A percentile compares a stretch with the other conserved stretches of the same genome.
phyloP scores from a whole-genome alignment of 2,888 invertebrate genomes.

The Xylophagus ater region DNA sequence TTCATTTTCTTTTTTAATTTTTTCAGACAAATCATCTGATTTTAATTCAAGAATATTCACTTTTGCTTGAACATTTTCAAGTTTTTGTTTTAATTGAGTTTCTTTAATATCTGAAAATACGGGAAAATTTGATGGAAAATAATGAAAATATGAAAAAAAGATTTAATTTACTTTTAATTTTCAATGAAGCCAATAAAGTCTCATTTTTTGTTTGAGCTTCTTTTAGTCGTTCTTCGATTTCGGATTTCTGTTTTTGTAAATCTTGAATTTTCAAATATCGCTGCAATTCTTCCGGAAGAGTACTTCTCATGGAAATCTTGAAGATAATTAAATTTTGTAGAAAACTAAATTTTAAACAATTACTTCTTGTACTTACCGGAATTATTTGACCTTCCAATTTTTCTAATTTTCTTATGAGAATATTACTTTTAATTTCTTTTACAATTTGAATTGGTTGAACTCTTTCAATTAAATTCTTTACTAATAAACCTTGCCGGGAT shows the following conservation, averaged over 20 bases:
- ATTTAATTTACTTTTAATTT: conserved; percentile 28
- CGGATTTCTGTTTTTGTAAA: conserved; percentile 22
- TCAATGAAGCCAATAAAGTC: conserved; percentile 24
- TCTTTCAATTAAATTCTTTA: conserved; percentile 28
- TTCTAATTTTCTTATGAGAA: conserved; percentile 30
- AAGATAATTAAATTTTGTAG: neutral
- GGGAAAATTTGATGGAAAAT: neutral
- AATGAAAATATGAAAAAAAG: neutral
- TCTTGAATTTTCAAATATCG: conserved; percentile 27
- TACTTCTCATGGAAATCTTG: conserved; percentile 25
- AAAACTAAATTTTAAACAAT: neutral
- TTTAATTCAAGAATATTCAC: conserved; percentile 28
- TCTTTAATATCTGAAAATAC: conserved; percentile 27
- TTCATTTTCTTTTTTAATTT: conserved; percentile 23
- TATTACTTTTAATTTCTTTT: conserved; percentile 28
- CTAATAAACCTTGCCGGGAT: conserved; percentile 29
- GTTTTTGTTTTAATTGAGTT: conserved; percentile 25
- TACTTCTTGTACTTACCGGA: conserved; percentile 21
- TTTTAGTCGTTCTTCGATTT: conserved; percentile 18
- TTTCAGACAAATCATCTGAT: conserved; percentile 22
- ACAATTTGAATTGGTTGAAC: conserved; percentile 32
- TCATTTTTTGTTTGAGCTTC: conserved; percentile 26
- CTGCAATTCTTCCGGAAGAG: conserved; percentile 31
- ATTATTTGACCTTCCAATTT: conserved; percentile 27
- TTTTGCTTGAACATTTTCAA: conserved; percentile 22